Conservation (phyloP, 2,113 vertebrate genomes). For the Oreochromis aureus region DNA sequence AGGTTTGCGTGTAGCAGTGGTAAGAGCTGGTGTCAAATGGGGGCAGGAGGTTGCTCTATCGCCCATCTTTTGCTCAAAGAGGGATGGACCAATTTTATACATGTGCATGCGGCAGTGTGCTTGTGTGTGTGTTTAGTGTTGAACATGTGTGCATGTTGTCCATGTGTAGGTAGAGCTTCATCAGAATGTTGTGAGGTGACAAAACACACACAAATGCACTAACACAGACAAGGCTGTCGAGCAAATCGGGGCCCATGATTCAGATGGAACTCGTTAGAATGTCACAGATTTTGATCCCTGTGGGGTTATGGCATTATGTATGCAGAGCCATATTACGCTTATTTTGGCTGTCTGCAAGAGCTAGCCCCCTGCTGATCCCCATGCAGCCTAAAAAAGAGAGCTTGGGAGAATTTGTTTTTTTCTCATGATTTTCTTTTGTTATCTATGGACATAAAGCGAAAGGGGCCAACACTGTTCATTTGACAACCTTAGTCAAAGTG, state of each 20-base stretch:
- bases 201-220: constrained; percentile 54
- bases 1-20: constrained; percentile 45
- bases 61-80: constrained; percentile 79
- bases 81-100: constrained; percentile 81
- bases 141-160: constrained; percentile 67
- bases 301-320: constrained; percentile 90
- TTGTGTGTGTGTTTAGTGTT: not conserved
- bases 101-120: constrained; percentile 7
- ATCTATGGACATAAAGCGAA: constrained; percentile 46
- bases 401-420: constrained; percentile 37
- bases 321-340: constrained; percentile 91
- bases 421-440: constrained; percentile 61
- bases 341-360: constrained; percentile 75
- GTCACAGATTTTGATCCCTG: constrained; percentile 94
- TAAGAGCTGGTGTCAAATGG: constrained; percentile 70
- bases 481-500: constrained; percentile 38
- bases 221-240: constrained; percentile 42
- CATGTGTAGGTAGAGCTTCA: constrained; percentile 51
- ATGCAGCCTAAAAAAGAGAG: constrained; percentile 49
- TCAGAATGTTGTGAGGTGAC: constrained; percentile 43
- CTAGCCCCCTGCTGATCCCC: constrained; percentile 67
- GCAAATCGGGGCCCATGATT: constrained; percentile 65
- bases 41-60: constrained; percentile 96
- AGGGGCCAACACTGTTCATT: constrained; percentile 63
- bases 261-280: constrained; percentile 84